Percentiles rank a stretch among this genome's conserved stretches.
Evolutionary conservation across 2,113 vertebrate species (phyloP).

Genomic region (Vireo altiloquus): DNA sequence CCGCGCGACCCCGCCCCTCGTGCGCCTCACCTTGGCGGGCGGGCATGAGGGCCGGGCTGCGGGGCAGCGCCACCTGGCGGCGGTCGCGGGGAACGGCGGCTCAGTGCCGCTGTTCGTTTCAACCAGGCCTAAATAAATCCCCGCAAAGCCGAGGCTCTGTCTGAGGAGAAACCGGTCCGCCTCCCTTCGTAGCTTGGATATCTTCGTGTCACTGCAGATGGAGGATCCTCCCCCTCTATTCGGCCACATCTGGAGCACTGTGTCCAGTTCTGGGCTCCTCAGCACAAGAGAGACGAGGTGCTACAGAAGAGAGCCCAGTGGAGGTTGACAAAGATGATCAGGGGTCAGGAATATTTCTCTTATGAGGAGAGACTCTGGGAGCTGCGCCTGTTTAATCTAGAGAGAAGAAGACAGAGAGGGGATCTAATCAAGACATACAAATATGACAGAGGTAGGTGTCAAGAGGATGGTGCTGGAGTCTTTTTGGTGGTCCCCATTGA

Average conservation of each 20-base stretch:
- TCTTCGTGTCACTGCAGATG: not conserved
- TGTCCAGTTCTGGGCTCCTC: not conserved
- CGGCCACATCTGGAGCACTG: not conserved
- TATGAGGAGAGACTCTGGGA: not conserved
- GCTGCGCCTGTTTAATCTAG: not conserved
- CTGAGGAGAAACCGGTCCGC: not conserved
- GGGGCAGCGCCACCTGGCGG: not conserved
- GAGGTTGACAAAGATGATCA: not conserved
- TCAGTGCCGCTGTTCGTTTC: rapidly evolving
- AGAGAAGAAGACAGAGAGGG: not conserved
- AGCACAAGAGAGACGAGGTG: not conserved
- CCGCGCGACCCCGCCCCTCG: not conserved
- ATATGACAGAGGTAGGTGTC: not conserved
- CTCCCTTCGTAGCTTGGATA: not conserved
- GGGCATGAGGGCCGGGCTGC: not conserved
- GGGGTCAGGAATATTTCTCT: not conserved
- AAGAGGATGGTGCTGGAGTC: rapidly evolving
- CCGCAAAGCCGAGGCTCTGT: not conserved
- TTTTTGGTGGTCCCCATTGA: not conserved
- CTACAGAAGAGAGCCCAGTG: not conserved
- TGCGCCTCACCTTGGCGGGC: not conserved
- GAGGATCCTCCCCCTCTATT: not conserved
- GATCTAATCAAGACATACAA: not conserved
- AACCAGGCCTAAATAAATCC: rapidly evolving
- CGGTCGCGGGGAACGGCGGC: not conserved